A percentile compares a stretch with the other conserved stretches of the same genome.
phyloP scores from a whole-genome alignment of 2,113 vertebrate species.

The Calidris pugnax region DNA sequence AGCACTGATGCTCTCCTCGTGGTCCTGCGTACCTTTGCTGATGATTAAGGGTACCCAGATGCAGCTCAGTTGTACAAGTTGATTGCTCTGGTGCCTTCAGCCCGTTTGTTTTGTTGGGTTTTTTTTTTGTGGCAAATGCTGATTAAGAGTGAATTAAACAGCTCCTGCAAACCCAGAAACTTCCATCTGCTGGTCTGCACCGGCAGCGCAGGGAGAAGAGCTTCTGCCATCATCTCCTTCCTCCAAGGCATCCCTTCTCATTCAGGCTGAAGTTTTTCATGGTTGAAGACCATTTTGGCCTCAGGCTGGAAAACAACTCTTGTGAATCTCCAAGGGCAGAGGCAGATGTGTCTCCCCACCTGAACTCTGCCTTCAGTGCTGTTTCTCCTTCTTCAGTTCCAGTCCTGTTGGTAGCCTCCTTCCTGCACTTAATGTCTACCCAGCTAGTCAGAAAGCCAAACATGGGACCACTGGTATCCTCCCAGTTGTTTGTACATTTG shows the following conservation, averaged over 20 bases:
- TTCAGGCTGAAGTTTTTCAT: background rate
- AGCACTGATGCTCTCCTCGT: rapidly evolving
- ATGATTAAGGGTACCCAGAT: background rate
- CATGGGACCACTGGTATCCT: background rate
- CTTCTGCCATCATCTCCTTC: rapidly evolving
- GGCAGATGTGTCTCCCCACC: background rate
- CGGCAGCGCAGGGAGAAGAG: background rate
- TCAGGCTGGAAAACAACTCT: background rate
- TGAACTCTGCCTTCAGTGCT: background rate
- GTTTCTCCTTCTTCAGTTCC: background rate
- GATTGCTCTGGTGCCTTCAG: background rate
- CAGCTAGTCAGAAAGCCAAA: background rate
- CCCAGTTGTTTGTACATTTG: rapidly evolving
- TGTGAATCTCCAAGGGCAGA: background rate
- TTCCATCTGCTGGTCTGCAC: background rate
- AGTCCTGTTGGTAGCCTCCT: background rate
- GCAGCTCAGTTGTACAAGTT: background rate
- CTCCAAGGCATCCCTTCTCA: background rate
- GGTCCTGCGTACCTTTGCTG: background rate
- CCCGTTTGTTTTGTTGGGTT: no score
- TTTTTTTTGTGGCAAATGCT: rapidly evolving
- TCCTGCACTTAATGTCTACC: background rate
- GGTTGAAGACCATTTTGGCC: background rate
- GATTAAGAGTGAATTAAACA: rapidly evolving
- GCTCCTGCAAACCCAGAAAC: background rate